Evolutionary conservation across 2,113 vertebrate species (phyloP).

Genomic region (Machaerirhynchus nigripectus): DNA sequence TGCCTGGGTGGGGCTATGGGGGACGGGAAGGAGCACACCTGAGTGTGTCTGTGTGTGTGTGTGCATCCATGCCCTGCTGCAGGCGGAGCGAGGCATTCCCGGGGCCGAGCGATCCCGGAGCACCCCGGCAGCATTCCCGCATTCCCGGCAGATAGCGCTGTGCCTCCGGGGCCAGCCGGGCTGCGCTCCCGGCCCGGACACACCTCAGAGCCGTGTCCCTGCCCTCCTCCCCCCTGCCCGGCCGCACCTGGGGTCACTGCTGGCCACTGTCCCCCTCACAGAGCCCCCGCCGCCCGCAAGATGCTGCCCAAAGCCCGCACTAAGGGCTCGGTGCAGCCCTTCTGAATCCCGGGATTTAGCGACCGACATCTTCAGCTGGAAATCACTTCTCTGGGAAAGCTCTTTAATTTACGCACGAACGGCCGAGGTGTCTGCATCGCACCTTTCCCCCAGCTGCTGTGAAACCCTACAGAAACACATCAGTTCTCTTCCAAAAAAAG

Average conservation of each 20-base stretch:
- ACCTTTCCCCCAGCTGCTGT: not conserved
- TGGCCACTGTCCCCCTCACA: rapidly evolving
- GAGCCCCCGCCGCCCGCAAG: rapidly evolving
- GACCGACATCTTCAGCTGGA: not conserved
- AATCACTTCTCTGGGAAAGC: not conserved
- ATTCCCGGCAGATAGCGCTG: conserved; percentile 14
- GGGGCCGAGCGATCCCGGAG: rapidly evolving
- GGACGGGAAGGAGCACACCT: not conserved
- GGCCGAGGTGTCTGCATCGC: not conserved
- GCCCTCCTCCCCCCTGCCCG: not conserved
- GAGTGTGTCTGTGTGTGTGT: not conserved
- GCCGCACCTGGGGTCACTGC: not conserved
- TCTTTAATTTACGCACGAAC: not conserved
- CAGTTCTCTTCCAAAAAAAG: no score
- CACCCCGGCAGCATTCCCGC: rapidly evolving
- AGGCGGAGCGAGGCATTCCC: rapidly evolving
- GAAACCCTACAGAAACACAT: not conserved
- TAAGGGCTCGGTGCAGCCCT: not conserved
- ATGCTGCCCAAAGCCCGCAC: rapidly evolving
- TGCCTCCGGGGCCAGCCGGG: not conserved
- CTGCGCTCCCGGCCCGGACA: not conserved
- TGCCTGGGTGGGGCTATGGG: no score
- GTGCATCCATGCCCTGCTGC: not conserved
- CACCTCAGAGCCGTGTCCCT: rapidly evolving
- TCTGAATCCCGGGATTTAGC: not conserved